These are phyloP conservation scores for Pogonocherus hispidulus DNA, from an alignment of 2,888 invertebrate species.

Conservation along the genomic window DNA sequence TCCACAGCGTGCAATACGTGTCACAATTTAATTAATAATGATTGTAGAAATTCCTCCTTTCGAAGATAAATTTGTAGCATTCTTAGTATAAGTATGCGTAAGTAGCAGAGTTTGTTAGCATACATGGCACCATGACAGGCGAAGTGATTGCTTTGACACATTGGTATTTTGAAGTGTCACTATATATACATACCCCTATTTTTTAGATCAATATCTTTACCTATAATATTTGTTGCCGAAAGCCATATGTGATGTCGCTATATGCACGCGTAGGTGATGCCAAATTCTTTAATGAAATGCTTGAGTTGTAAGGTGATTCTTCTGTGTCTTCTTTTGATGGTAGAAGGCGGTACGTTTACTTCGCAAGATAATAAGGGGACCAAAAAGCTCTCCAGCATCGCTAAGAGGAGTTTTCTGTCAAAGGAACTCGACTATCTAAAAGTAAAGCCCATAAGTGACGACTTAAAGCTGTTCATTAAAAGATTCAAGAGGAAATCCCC, in stretches of 20 bases:
- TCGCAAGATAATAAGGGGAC: not conserved
- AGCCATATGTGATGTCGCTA: slow-evolving; percentile 9
- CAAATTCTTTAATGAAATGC: slow-evolving; percentile 9
- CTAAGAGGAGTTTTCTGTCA: slow-evolving; percentile 35
- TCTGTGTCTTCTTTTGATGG: slow-evolving; percentile 3
- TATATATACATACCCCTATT: too few species aligned
- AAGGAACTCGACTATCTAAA: slow-evolving; percentile 41
- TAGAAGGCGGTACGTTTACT: not conserved
- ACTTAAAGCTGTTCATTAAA: slow-evolving; percentile 39
- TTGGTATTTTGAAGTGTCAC: too few species aligned
- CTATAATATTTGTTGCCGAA: too few species aligned
- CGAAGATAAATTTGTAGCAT: too few species aligned
- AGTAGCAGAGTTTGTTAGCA: too few species aligned
- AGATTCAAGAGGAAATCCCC: slow-evolving; percentile 25
- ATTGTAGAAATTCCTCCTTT: too few species aligned
- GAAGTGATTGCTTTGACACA: too few species aligned
- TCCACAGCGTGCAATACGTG: too few species aligned
- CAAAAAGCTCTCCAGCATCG: slow-evolving; percentile 2
- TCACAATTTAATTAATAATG: too few species aligned
- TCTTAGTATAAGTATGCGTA: too few species aligned
- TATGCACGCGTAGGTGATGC: slow-evolving; percentile 5
- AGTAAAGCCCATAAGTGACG: slow-evolving; percentile 38
- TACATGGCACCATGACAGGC: too few species aligned
- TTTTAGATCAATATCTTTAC: too few species aligned
- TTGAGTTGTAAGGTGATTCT: slow-evolving; percentile 2